Percentiles rank a stretch among this genome's conserved stretches.
These are phyloP conservation scores for Entomobrya multifasciata DNA, from an alignment of 2,888 invertebrate genomes.

Conservation along the genomic window DNA sequence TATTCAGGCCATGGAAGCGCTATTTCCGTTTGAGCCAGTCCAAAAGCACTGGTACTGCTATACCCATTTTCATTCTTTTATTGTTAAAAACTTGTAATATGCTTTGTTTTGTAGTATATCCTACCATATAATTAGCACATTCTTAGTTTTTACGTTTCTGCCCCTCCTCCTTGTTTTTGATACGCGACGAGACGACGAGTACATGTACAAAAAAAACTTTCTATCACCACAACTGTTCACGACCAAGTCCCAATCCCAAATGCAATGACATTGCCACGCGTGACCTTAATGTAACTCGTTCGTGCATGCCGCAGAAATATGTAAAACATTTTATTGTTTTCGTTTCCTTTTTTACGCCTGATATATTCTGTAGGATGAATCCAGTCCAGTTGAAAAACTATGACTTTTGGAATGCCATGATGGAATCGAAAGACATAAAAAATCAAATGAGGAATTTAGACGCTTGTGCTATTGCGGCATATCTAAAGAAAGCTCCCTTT, in stretches of 20 bases:
- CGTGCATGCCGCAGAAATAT: conserved; percentile 5
- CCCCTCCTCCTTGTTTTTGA: neutral
- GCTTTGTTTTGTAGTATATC: neutral
- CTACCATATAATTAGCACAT: neutral
- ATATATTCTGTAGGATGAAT: conserved; percentile 52
- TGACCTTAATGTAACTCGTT: conserved; percentile 39
- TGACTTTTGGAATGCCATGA: conserved; percentile 70
- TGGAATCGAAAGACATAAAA: conserved; percentile 67
- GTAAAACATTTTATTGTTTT: neutral
- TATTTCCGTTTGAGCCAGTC: conserved; percentile 69
- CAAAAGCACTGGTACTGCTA: conserved; percentile 64
- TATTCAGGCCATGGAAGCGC: conserved; percentile 68
- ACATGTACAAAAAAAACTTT: no score
- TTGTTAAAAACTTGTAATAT: neutral
- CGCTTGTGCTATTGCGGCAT: conserved; percentile 68
- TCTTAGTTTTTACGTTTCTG: neutral
- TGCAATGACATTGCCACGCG: conserved; percentile 42
- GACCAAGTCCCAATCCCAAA: neutral
- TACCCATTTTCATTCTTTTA: conserved; percentile 1
- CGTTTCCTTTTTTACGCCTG: neutral
- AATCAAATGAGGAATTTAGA: conserved; percentile 74
- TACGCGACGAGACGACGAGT: neutral
- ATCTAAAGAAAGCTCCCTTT: conserved; percentile 49
- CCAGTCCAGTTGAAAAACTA: conserved; percentile 60
- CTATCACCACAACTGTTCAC: neutral